Percentiles rank a stretch among this genome's conserved stretches.
phyloP scores from a whole-genome alignment of 2,797 vertebrate species.

The Tarsius wallacei region DNA sequence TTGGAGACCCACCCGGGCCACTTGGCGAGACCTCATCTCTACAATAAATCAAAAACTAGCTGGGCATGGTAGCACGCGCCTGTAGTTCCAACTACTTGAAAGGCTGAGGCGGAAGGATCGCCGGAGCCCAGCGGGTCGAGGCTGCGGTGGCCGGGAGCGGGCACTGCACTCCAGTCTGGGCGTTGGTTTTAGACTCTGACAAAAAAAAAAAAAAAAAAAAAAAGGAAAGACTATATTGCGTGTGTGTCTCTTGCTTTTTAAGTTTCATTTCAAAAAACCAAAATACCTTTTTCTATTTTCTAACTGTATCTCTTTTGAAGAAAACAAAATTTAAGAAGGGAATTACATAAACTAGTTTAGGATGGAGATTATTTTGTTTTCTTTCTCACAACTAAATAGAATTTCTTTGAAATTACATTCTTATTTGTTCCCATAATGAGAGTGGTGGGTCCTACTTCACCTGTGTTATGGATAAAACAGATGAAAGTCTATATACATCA shows the following conservation, averaged over 20 bases:
- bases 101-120: no score
- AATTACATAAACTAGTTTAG: neutral
- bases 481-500: neutral
- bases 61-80: no score
- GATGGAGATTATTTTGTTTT: neutral
- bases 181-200: no score
- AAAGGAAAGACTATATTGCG: neutral
- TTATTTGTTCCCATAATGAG: slow-evolving; percentile 16
- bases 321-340: neutral
- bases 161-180: no score
- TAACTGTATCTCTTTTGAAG: neutral
- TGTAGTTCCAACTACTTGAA: no score
- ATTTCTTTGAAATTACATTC: slow-evolving; percentile 43
- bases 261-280: neutral
- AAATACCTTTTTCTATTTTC: neutral
- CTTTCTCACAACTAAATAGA: slow-evolving; percentile 6
- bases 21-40: no score
- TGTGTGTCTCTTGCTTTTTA: neutral
- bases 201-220: no score
- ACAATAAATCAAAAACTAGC: no score
- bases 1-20: no score
- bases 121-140: no score
- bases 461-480: neutral
- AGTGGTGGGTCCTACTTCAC: neutral
- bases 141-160: no score